Evolutionary conservation across 1,140 invertebrate species (phyloP), one percentile per base, ranked within the genome.

Genomic region (Pogonus chalceus): DNA sequence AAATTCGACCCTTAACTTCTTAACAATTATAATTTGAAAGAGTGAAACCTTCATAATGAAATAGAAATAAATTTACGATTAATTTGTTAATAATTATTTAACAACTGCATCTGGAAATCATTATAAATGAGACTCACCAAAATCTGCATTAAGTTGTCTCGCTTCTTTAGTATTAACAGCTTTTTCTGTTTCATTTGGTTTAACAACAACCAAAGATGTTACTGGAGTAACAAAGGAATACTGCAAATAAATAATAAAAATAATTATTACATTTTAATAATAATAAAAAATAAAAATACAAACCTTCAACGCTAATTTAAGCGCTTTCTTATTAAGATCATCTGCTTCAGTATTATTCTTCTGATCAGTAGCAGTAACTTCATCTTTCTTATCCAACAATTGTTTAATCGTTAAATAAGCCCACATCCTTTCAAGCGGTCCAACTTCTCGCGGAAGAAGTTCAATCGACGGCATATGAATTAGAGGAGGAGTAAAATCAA

Each of bases 141-240:
- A n/a, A n/a, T n/a, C n/a, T n/a, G n/a, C n/a, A n/a, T n/a, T n/a
- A n/a, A n/a, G n/a, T n/a, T n/a, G n/a, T n/a, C n/a, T n/a, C n/a
- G n/a, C n/a, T n/a, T n/a, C n/a, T n/a, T n/a, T n/a, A n/a, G n/a
- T n/a, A n/a, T n/a, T n/a, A n/a, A n/a, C n/a, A n/a, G n/a, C n/a
- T n/a, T n/a, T n/a, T n/a, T n/a, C n/a, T n/a, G 52, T 64, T n/a
- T 46, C 53, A 58, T 77, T 79, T 1, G 83, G 83, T 60, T 83
- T 84, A 2, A 84, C 81, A 1, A 85, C 83, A 9, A 85, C 79
- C 56, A 87, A 67, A 0, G 82, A 84, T n/a, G 82, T 85, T 9
- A 85, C 65, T 2, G 81, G 77, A 0, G 82, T 85, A 1, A 86
- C 83, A 63, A 87, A 84, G 10, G 75, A 76, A 59, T 85, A 85